These are phyloP conservation scores for Bubalus kerabau DNA, from an alignment of 2,113 vertebrate species.

Conservation along the genomic window DNA sequence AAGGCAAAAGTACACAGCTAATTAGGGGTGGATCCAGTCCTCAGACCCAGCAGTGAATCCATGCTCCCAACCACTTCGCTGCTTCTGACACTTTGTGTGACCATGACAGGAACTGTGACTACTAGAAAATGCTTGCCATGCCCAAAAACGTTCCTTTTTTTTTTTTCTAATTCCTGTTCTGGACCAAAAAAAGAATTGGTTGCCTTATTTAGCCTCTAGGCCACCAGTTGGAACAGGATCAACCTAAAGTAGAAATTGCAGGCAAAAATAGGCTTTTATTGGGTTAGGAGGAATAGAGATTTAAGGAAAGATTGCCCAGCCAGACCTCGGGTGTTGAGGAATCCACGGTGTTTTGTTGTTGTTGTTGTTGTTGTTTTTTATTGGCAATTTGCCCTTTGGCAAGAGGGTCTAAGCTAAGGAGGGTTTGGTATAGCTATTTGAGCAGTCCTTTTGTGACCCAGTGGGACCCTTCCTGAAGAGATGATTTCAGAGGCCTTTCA, in stretches of 20 bases:
- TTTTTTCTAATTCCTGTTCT: background rate
- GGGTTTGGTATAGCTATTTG: too few species aligned
- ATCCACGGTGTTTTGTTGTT: background rate
- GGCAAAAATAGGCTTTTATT: constrained; percentile 30
- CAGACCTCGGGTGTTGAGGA: background rate
- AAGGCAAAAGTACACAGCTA: background rate
- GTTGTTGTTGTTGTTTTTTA: background rate
- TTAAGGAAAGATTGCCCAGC: background rate
- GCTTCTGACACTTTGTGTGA: background rate
- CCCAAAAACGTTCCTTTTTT: background rate
- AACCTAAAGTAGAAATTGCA: background rate
- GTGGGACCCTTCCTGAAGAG: background rate
- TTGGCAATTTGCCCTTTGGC: background rate
- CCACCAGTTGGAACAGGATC: background rate
- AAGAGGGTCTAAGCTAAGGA: background rate
- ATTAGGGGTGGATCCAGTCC: background rate
- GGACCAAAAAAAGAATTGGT: background rate
- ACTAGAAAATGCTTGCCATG: background rate
- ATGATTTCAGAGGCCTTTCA: background rate
- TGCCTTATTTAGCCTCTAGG: background rate
- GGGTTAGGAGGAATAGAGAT: background rate
- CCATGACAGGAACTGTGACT: background rate
- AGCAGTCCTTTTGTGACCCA: background rate
- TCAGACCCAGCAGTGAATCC: too few species aligned
- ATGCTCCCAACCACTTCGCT: fast-evolving